Evolutionary conservation across 2,113 vertebrate genomes (phyloP).

Genomic region (Oreochromis tanganicae): DNA sequence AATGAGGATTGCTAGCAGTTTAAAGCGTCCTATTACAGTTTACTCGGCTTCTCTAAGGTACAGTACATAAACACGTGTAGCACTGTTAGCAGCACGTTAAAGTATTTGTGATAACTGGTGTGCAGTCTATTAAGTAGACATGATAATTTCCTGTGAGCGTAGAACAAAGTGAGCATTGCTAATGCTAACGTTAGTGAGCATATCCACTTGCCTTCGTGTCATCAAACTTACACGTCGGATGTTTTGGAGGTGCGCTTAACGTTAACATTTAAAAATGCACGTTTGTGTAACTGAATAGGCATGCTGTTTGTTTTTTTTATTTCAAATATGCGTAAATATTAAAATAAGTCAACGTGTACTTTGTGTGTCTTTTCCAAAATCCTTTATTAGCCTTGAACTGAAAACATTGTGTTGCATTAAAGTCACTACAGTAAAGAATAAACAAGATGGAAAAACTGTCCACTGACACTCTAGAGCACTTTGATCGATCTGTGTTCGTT

Average conservation of each 20-base stretch:
- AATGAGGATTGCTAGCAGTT: not conserved
- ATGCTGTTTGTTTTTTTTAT: rapidly evolving
- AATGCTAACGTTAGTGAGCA: constrained; percentile 7
- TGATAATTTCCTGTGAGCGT: rapidly evolving
- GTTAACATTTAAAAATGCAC: not conserved
- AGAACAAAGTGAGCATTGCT: not conserved
- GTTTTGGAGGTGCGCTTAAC: not conserved
- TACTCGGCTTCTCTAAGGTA: not conserved
- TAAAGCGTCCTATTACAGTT: not conserved
- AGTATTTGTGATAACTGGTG: rapidly evolving
- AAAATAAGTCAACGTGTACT: not conserved
- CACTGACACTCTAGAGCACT: not conserved
- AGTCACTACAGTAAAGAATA: not conserved
- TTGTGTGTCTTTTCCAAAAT: not conserved
- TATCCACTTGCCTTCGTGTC: not conserved
- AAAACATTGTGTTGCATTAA: not conserved
- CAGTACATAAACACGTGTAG: not conserved
- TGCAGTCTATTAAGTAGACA: rapidly evolving
- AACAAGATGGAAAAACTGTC: not conserved
- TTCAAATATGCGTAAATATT: rapidly evolving
- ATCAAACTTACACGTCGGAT: not conserved
- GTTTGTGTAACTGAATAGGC: not conserved
- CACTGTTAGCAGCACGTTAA: rapidly evolving
- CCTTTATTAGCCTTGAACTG: not conserved
- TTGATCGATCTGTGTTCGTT: not conserved